Conservation (phyloP, 2,888 invertebrate species). For the Imbricaverruca yamaguchii region DNA sequence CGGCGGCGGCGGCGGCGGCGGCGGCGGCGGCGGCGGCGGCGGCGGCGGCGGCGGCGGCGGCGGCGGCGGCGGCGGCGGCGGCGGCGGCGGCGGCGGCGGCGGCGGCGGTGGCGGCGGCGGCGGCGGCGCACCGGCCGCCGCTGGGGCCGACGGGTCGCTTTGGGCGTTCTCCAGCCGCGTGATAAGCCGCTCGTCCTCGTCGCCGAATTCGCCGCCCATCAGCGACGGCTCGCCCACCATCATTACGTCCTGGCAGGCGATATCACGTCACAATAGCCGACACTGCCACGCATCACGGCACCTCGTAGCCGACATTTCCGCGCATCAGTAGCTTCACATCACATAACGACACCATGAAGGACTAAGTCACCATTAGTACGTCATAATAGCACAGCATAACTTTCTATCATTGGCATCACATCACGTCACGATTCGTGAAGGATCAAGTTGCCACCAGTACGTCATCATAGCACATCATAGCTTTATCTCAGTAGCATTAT, state of each 20-base stretch:
- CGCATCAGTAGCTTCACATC: too few relatives aligned
- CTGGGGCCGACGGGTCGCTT: neutral
- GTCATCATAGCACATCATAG: too few relatives aligned
- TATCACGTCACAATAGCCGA: neutral
- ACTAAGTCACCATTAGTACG: too few relatives aligned
- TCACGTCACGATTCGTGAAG: too few relatives aligned
- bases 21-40: neutral
- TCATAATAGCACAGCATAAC: too few relatives aligned
- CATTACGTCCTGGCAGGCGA: constrained; percentile 81
- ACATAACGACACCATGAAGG: too few relatives aligned
- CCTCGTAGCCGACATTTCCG: too few relatives aligned
- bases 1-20: neutral
- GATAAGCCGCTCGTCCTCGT: constrained; percentile 96
- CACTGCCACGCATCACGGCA: too few relatives aligned
- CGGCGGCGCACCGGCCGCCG: neutral
- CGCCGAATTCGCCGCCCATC: constrained; percentile 99
- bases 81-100: neutral
- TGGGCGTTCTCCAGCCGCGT: constrained; percentile 91
- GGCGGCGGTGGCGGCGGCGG: neutral
- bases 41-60: neutral
- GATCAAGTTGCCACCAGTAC: too few relatives aligned
- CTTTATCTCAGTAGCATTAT: too few relatives aligned
- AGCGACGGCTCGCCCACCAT: constrained; percentile 98
- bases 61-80: neutral
- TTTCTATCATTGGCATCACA: too few relatives aligned